Percentiles rank a stretch among this genome's conserved stretches.
phyloP scores from a whole-genome alignment of 1,140 invertebrate species.

The Lutraria rhynchaena region DNA sequence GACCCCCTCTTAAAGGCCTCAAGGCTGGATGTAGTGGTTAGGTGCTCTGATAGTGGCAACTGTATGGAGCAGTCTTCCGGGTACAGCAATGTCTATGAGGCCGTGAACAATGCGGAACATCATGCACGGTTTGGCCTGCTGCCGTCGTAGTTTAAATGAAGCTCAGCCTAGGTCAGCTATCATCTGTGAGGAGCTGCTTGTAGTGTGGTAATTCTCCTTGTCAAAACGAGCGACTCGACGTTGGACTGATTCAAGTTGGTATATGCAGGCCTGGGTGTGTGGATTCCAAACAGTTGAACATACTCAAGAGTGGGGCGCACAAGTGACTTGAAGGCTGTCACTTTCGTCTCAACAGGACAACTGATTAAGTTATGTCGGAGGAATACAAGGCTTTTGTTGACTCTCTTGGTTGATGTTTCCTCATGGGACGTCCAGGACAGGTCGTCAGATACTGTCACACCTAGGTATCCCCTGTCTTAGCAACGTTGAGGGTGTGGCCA shows the following conservation, averaged over 20 bases:
- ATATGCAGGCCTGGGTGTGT: neutral
- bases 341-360: no score
- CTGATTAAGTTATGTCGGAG: no score
- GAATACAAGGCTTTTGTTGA: no score
- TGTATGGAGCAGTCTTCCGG: neutral
- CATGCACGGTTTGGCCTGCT: constrained; percentile 1
- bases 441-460: no score
- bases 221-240: constrained; percentile 9
- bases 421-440: no score
- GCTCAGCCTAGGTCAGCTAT: constrained; percentile 3
- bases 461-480: no score
- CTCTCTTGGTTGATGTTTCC: no score
- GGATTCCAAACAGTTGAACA: neutral
- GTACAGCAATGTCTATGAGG: neutral
- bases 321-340: no score
- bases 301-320: neutral
- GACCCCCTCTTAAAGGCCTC: no score
- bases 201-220: constrained; percentile 7
- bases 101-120: constrained; percentile 8
- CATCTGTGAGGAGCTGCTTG: constrained; percentile 10
- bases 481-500: no score
- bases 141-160: neutral
- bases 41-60: neutral
- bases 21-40: neutral
- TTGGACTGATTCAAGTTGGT: constrained; percentile 20